A percentile compares a stretch with the other conserved stretches of the same genome.
These are phyloP conservation scores for Spea hammondii DNA, from an alignment of 2,797 vertebrate genomes.

Conservation along the genomic window DNA sequence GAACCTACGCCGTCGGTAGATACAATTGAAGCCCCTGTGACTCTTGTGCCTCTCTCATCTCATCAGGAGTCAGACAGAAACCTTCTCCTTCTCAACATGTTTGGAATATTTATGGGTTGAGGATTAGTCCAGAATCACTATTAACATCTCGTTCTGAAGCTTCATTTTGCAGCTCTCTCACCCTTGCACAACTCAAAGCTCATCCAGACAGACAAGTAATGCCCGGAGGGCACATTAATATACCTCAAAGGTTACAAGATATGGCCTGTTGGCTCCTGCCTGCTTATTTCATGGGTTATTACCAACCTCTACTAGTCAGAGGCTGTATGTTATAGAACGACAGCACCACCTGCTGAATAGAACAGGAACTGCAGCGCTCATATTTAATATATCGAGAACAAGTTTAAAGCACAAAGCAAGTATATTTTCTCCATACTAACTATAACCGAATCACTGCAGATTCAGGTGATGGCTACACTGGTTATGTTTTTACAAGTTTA, in stretches of 20 bases:
- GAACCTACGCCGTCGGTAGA: too few relatives aligned
- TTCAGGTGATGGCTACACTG: too few relatives aligned
- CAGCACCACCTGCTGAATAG: slow-evolving; percentile 33
- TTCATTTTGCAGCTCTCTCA: slow-evolving; percentile 54
- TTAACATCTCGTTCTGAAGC: slow-evolving; percentile 49
- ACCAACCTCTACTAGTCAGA: slow-evolving; percentile 21
- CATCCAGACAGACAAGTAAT: slow-evolving; percentile 50
- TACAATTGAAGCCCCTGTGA: too few relatives aligned
- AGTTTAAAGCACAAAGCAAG: too few relatives aligned
- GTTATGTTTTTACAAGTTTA: too few relatives aligned
- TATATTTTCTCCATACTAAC: too few relatives aligned
- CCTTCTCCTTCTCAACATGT: slow-evolving; percentile 33
- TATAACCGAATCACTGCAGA: too few relatives aligned
- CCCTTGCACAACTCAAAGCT: slow-evolving; percentile 51
- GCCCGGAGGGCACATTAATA: slow-evolving; percentile 52
- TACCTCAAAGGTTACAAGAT: slow-evolving; percentile 53
- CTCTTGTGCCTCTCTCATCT: slow-evolving; percentile 4
- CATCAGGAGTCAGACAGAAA: slow-evolving; percentile 18
- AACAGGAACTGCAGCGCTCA: slow-evolving; percentile 10
- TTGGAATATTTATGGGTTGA: slow-evolving; percentile 47
- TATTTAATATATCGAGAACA: too few relatives aligned
- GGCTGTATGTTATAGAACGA: not conserved
- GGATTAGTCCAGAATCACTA: slow-evolving; percentile 34
- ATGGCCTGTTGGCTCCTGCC: slow-evolving; percentile 49
- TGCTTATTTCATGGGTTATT: slow-evolving; percentile 51